Evolutionary conservation across 64 coral and sea anemone species (phyloP).

Genomic region (Hydrozoanthus tunicans): DNA sequence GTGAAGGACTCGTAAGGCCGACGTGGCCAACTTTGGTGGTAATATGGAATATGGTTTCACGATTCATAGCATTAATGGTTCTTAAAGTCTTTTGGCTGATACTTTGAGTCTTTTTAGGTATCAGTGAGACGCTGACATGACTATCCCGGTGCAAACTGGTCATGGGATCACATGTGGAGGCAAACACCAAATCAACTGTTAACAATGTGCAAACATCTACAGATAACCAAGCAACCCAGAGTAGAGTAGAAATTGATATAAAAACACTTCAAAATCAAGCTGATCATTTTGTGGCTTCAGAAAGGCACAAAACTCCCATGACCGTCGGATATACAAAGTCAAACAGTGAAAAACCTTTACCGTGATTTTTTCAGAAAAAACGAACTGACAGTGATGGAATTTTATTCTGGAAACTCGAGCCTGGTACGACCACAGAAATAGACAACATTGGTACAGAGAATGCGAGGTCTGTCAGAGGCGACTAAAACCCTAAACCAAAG

Average conservation of each 20-base stretch:
- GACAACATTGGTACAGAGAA: constrained; percentile 31
- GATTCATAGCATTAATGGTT: not conserved
- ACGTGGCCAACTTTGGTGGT: not conserved
- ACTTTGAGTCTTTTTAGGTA: constrained; percentile 11
- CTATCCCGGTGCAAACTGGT: not conserved
- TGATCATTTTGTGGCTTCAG: constrained; percentile 17
- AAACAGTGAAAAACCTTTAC: constrained; percentile 36
- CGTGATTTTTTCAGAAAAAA: constrained; percentile 27
- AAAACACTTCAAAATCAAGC: constrained; percentile 44
- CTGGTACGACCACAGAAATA: constrained; percentile 32
- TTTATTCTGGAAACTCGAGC: constrained; percentile 19
- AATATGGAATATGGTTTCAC: constrained; percentile 20
- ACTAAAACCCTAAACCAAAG: constrained; percentile 13
- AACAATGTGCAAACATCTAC: not conserved
- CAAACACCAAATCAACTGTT: not conserved
- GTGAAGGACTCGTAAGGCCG: constrained; percentile 10
- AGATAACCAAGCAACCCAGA: not conserved
- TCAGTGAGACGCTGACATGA: not conserved
- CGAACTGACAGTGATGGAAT: constrained; percentile 14
- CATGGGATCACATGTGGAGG: not conserved
- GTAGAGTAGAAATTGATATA: constrained; percentile 9
- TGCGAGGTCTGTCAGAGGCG: constrained; percentile 37
- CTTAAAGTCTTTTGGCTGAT: constrained; percentile 1
- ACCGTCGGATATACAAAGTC: constrained; percentile 24
- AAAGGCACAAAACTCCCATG: not conserved